phyloP scores from a whole-genome alignment of 2,888 invertebrate species.

The Tinea semifulvella region DNA sequence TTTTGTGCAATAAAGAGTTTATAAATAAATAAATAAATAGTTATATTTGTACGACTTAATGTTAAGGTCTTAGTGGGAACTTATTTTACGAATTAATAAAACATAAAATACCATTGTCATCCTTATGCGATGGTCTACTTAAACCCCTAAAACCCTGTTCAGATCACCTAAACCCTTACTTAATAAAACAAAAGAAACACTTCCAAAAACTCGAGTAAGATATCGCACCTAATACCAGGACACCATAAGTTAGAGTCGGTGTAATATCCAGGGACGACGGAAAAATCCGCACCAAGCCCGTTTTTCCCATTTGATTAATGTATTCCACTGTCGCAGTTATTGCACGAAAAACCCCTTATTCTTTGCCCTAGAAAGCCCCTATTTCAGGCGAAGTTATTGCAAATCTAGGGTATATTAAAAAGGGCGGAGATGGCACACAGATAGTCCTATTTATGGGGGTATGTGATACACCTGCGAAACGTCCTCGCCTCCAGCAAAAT shows the following conservation, averaged over 20 bases:
- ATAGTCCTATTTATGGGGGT: conserved; percentile 47
- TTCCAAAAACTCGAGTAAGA: conserved; percentile 20
- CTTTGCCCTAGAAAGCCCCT: conserved; percentile 35
- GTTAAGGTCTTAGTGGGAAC: too few species aligned
- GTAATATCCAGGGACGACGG: conserved; percentile 44
- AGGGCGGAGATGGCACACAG: conserved; percentile 28
- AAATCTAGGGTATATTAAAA: conserved; percentile 65
- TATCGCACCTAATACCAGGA: conserved; percentile 34
- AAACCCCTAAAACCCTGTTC: background rate
- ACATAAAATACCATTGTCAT: background rate
- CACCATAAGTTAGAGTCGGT: conserved; percentile 46
- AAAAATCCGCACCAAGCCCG: conserved; percentile 35
- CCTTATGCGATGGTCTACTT: background rate
- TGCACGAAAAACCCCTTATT: conserved; percentile 40
- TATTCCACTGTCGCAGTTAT: conserved; percentile 57
- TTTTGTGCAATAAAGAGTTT: too few species aligned
- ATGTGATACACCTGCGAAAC: conserved; percentile 36
- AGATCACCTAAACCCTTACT: background rate
- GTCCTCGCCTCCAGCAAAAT: conserved; percentile 1
- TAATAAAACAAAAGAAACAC: conserved; percentile 1
- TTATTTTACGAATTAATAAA: too few species aligned
- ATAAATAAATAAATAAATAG: too few species aligned
- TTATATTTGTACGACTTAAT: too few species aligned
- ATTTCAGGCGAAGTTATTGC: conserved; percentile 49
- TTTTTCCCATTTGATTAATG: conserved; percentile 54